Percentiles rank a stretch among this genome's conserved stretches.
Conservation (phyloP, 2,113 vertebrate species). For the Ictidomys tridecemlineatus region DNA sequence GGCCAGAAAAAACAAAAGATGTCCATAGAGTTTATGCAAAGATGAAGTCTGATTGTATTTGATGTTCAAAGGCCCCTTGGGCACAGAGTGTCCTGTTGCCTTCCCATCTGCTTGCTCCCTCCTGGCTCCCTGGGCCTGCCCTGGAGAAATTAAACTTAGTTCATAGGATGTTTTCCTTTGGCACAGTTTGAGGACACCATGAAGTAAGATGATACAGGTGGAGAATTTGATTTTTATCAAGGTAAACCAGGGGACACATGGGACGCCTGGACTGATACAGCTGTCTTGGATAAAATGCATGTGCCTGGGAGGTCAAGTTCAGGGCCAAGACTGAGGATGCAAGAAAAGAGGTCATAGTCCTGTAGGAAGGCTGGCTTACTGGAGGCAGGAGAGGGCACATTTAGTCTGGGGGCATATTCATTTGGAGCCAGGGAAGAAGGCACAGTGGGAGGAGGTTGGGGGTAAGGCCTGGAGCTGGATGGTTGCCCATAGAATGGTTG, state of each 20-base stretch:
- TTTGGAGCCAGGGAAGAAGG: not conserved
- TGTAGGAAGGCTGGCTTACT: not conserved
- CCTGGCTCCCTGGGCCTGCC: not conserved
- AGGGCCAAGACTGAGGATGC: not conserved
- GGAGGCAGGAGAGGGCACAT: not conserved
- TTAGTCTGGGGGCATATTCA: not conserved
- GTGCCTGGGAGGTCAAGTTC: not conserved
- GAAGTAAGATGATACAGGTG: not conserved
- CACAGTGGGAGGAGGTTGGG: fast-evolving
- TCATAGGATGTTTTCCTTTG: not conserved
- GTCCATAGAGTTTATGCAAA: not conserved
- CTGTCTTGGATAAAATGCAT: not conserved
- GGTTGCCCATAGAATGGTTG: too few species aligned
- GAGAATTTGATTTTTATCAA: not conserved
- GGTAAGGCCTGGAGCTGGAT: fast-evolving
- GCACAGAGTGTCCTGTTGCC: not conserved
- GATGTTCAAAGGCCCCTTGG: not conserved
- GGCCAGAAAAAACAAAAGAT: not conserved
- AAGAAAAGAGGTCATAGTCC: not conserved
- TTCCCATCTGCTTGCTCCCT: not conserved
- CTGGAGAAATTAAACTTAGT: not conserved
- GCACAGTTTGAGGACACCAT: not conserved
- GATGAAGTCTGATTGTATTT: not conserved
- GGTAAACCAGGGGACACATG: not conserved
- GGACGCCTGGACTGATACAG: not conserved